These are phyloP conservation scores for Pseudochromis fuscus DNA, from an alignment of 2,797 vertebrate genomes.

Conservation along the genomic window DNA sequence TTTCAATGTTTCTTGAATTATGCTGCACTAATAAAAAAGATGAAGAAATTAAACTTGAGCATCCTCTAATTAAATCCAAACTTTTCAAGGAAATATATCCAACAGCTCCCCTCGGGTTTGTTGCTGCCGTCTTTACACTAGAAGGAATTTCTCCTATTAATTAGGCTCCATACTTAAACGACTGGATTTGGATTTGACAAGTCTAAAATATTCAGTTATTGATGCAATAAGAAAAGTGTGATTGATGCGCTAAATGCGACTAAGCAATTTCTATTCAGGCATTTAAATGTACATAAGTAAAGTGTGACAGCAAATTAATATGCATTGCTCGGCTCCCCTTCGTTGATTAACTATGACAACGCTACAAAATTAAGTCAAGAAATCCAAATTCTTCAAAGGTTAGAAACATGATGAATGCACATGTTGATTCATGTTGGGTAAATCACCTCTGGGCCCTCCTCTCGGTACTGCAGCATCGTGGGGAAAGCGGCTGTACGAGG, in stretches of 20 bases:
- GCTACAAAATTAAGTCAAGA: background rate
- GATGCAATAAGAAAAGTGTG: background rate
- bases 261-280: background rate
- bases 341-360: conserved; percentile 9
- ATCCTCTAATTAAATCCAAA: conserved; percentile 17
- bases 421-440: conserved; percentile 12
- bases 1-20: background rate
- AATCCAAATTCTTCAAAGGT: background rate
- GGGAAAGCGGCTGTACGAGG: background rate
- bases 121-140: conserved; percentile 4
- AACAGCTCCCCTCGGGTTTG: conserved; percentile 11
- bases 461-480: background rate
- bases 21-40: background rate
- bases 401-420: conserved; percentile 17
- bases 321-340: background rate
- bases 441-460: conserved; percentile 13
- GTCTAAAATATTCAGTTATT: background rate
- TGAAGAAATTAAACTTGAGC: background rate
- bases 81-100: conserved; percentile 4
- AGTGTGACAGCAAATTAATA: background rate
- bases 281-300: conserved; percentile 2
- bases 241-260: conserved; percentile 12
- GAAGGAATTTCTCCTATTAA: conserved; percentile 17
- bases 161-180: background rate
- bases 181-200: background rate